Conservation (phyloP, 2,113 vertebrate genomes). For the Isurus oxyrinchus region DNA sequence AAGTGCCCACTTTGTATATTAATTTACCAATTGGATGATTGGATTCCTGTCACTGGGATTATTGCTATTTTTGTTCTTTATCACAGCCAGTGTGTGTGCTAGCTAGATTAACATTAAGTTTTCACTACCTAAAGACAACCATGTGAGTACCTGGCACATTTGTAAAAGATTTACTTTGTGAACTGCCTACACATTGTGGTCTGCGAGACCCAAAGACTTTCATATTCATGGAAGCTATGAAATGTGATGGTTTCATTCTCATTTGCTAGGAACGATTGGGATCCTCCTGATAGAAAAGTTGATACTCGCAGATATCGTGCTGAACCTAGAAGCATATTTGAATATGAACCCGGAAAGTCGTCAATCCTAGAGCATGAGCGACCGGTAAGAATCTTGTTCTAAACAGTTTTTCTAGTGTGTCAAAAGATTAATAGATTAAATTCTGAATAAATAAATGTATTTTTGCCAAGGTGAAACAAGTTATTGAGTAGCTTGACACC, state of each 20-base stretch:
- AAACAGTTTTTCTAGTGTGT: background rate
- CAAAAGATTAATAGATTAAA: background rate
- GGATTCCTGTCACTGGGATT: background rate
- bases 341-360: conserved; percentile 94
- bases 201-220: background rate
- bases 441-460: background rate
- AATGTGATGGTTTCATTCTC: background rate
- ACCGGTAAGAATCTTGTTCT: conserved; percentile 69
- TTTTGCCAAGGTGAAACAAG: background rate
- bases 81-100: background rate
- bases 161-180: background rate
- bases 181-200: background rate
- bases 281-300: conserved; percentile 91
- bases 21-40: background rate
- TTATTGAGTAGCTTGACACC: background rate
- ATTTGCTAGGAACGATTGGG: conserved; percentile 81
- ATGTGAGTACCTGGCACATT: background rate
- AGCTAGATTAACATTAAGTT: background rate
- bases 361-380: conserved; percentile 92
- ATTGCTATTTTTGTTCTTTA: background rate
- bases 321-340: conserved; percentile 96
- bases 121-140: background rate
- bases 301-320: conserved; percentile 93
- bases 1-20: background rate
- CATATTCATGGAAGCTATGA: background rate